Percentiles rank a stretch among this genome's conserved stretches.
These are phyloP conservation scores for Serilophus lunatus DNA, from an alignment of 2,113 vertebrate species.

Conservation along the genomic window DNA sequence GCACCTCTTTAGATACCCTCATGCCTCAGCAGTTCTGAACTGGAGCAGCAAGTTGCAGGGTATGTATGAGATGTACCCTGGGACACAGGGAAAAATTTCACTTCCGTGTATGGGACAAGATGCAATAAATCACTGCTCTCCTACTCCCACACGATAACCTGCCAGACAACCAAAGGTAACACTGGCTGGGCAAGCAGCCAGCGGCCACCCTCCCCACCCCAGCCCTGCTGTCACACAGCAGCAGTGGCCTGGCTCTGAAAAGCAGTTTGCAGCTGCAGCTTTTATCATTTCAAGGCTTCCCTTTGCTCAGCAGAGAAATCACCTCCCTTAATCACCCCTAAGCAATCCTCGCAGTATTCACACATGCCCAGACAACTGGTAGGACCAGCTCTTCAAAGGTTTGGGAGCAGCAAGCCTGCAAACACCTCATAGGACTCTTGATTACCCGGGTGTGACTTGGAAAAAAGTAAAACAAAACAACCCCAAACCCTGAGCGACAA, in stretches of 20 bases:
- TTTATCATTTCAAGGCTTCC: neutral
- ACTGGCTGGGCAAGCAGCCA: neutral
- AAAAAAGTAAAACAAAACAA: neutral
- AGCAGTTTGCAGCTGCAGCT: neutral
- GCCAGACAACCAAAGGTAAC: neutral
- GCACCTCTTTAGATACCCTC: fast-evolving
- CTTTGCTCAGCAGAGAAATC: neutral
- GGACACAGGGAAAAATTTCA: neutral
- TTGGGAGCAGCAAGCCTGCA: neutral
- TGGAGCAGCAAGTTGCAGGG: neutral
- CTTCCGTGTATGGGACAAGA: neutral
- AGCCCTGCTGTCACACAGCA: neutral
- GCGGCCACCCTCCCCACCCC: neutral
- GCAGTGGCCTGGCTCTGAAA: neutral
- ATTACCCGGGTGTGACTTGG: neutral
- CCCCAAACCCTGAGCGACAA: neutral
- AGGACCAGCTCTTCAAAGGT: slow-evolving; percentile 19
- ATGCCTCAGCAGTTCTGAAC: neutral
- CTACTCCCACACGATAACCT: neutral
- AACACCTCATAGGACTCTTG: neutral
- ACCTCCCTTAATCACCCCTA: neutral
- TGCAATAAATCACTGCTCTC: neutral
- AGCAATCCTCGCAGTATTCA: neutral
- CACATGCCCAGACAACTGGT: neutral
- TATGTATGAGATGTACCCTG: fast-evolving